These are phyloP conservation scores for Himalopsyche kuldschensis DNA, from an alignment of 2,888 invertebrate genomes.

Conservation along the genomic window DNA sequence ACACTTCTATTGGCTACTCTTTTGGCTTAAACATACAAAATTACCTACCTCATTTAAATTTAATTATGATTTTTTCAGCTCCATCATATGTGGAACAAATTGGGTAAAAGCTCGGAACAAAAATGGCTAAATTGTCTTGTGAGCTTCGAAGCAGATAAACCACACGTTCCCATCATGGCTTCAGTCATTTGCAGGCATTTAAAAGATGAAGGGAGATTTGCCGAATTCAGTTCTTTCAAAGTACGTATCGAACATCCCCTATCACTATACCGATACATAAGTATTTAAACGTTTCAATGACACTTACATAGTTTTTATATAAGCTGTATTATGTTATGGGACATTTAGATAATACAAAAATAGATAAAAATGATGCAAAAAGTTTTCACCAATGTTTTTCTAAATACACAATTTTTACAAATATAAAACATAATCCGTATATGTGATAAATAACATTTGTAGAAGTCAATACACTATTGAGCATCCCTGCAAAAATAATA, in stretches of 20 bases:
- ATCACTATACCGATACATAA: neutral
- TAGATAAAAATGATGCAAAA: no score
- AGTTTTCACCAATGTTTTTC: no score
- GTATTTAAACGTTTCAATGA: no score
- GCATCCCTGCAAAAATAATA: no score
- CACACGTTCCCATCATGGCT: slow-evolving; percentile 65
- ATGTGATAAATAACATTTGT: no score
- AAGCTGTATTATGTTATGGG: no score
- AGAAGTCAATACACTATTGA: no score
- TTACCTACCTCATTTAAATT: neutral
- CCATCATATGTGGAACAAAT: slow-evolving; percentile 52
- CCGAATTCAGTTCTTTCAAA: slow-evolving; percentile 59
- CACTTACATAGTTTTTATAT: no score
- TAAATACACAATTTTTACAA: no score
- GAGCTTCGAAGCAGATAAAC: slow-evolving; percentile 55
- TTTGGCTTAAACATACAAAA: no score
- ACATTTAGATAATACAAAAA: no score
- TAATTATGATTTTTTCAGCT: slow-evolving; percentile 44
- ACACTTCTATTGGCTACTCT: neutral
- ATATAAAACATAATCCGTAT: no score
- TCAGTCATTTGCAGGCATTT: slow-evolving; percentile 66
- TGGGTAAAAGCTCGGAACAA: slow-evolving; percentile 52
- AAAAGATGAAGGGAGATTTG: slow-evolving; percentile 52
- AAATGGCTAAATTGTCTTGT: slow-evolving; percentile 57
- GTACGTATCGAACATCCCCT: slow-evolving; percentile 47